Evolutionary conservation across 2,888 invertebrate genomes (phyloP), one percentile per base, ranked within the genome.

Genomic region (Tuta absoluta): DNA sequence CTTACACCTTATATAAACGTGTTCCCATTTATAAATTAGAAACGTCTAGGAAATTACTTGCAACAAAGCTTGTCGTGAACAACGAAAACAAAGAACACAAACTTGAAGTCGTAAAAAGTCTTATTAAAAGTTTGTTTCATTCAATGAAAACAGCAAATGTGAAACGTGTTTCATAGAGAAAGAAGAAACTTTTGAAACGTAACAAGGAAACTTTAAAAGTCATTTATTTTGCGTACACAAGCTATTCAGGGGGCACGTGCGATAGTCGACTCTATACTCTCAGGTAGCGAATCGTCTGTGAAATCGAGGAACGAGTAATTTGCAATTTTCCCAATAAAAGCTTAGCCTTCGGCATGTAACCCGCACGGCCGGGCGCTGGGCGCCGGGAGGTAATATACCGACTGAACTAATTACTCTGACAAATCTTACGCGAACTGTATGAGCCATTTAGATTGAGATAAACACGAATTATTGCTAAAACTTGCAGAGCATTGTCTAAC

Each of bases 381-480:
- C 14, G 76, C 71, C 73, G 71, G 75, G 76, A 71, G 72, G 76
- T 81, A 80, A 85, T 80, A 76, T 82, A 80, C 78, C 81, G 76
- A 68, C 70, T 71, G 72, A 79, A 80, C 79, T 89, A 89, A 90
- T 90, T 86, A 85, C 82, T 79, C 73, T 73, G 77, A 80, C 81
- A 83, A 84, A 83, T 80, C 79, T 77, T 74, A 77, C 71, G 76
- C 67, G 73, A 81, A 72, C 75, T 79, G 77, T 76, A 78, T 77
- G 76, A 81, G 75, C 85, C 80, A 84, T 91, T 89, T 78, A 91
- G 90, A 91, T 89, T 66, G 62, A 84, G 88, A 89, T 89, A 87
- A 75, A 74, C 69, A 66, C 73, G 71, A 83, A 80, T 82, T 76
- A 84, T 80, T 77, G 77, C 71, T 72, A 69, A 75, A 77, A 80